Evolutionary conservation across 2,113 vertebrate genomes (phyloP), one percentile per base, ranked within the genome.

Genomic region (Perognathus longimembris): DNA sequence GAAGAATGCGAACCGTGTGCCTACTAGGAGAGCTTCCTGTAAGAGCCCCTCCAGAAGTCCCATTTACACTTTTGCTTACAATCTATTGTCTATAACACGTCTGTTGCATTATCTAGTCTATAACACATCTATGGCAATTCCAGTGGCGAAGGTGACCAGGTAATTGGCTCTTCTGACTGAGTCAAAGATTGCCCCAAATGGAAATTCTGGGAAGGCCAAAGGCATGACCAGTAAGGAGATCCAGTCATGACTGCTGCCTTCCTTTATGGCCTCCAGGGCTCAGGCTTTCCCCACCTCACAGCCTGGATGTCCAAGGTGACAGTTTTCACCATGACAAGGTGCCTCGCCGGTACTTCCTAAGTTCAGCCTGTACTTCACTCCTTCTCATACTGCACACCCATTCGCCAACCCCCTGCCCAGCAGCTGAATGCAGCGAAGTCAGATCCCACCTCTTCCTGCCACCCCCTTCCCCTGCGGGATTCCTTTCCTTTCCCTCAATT

Each of bases 161-260:
- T 66, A 54, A 63, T n/a, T 15, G 26, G 42, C 20, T 40, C 84
- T 91, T 92, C 59, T 40, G 69, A 3, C 7, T 67, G 22, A 9
- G 24, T 32, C 42, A 36, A 63, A 24, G 42, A 88, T 40, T 90
- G 2, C 26, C 77, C 26, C 5, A 77, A 90, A 57, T 22, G 50
- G 38, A 59, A 42, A 67, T 84, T 94, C 88, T 73, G 22, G 10
- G 9, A 86, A 93, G 50, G 77, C 17, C 17, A 84, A 88, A 42
- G 24, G 18, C 40, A 26, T 40, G 32, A 45, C 14, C 1, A 59
- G 3, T 12, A 77, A 4, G 30, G 50, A 78, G 45, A 34, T 2
- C 20, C 32, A 9, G 34, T 26, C 45, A 54, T 66, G 66, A 36
- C 63, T 24, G 32, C 18, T 88, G 34, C 34, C 79, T 45, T 22